Percentiles rank a stretch among this genome's conserved stretches.
These are phyloP conservation scores for Eucidaris tribuloides DNA, from an alignment of 35 echinoderm and acorn worm species.

Conservation along the genomic window DNA sequence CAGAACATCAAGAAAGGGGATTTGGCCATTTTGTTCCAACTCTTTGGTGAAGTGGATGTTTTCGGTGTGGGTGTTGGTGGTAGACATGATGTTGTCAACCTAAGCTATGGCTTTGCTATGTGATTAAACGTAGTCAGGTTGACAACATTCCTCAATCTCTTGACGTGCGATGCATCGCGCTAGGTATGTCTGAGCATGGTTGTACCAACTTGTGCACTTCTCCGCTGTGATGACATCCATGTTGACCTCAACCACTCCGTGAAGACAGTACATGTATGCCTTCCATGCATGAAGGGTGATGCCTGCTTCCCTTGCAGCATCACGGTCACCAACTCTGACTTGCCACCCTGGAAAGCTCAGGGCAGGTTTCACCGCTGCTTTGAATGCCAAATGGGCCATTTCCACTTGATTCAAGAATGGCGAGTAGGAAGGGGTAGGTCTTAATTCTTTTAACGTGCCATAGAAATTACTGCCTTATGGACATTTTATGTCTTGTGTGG, in stretches of 20 bases:
- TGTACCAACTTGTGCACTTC: constrained; percentile 29
- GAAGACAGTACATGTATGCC: not conserved
- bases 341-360: constrained; percentile 17
- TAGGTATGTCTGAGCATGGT: constrained; percentile 25
- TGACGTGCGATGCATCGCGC: constrained; percentile 4
- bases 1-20: no score
- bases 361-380: constrained; percentile 11
- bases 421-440: no score
- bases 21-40: no score
- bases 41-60: no score
- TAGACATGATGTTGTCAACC: no score
- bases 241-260: not conserved
- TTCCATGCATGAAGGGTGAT: constrained; percentile 5
- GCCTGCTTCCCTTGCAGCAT: not conserved
- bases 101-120: no score
- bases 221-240: not conserved
- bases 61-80: no score
- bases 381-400: constrained; percentile 10
- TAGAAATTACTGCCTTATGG: no score
- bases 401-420: constrained; percentile 12
- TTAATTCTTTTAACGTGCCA: no score
- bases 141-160: no score
- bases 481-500: no score
- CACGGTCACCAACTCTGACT: not conserved
- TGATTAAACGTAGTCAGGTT: no score